Evolutionary conservation across 2,888 invertebrate species (phyloP).

Genomic region (Perdita meconis): DNA sequence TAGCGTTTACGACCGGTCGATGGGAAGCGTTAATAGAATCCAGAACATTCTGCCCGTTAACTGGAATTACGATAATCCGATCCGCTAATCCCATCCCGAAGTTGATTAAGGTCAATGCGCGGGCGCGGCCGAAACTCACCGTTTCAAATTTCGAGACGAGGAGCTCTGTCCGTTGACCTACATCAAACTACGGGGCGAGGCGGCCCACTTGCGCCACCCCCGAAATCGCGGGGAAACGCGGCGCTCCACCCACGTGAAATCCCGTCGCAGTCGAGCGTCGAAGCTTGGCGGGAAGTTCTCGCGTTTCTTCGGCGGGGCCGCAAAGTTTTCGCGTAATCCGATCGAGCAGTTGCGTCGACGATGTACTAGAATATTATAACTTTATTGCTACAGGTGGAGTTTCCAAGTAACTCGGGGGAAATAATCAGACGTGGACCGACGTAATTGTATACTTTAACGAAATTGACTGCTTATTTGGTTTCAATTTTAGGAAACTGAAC

Average conservation of each 20-base stretch:
- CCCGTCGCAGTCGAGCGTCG: slow-evolving; percentile 12
- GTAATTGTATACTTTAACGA: too few relatives aligned
- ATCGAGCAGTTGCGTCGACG: too few relatives aligned
- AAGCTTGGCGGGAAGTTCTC: slow-evolving; percentile 19
- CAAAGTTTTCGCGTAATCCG: background rate
- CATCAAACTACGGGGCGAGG: slow-evolving; percentile 43
- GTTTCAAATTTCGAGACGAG: slow-evolving; percentile 46
- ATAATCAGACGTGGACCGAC: too few relatives aligned
- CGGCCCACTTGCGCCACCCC: too few relatives aligned
- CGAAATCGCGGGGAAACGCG: slow-evolving; percentile 52
- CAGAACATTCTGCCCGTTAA: slow-evolving; percentile 34
- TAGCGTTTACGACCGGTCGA: background rate
- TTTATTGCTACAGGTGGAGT: too few relatives aligned
- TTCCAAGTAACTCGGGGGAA: too few relatives aligned
- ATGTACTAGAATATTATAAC: too few relatives aligned
- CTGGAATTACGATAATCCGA: slow-evolving; percentile 43
- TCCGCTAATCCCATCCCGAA: slow-evolving; percentile 32
- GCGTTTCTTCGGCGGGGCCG: slow-evolving; percentile 9
- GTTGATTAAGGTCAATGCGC: slow-evolving; percentile 45
- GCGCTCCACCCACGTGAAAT: too few relatives aligned
- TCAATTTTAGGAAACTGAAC: too few relatives aligned
- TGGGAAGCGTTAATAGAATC: slow-evolving; percentile 36
- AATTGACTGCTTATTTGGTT: too few relatives aligned
- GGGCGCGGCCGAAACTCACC: slow-evolving; percentile 6
- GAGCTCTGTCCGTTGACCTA: slow-evolving; percentile 44